Base-by-base conservation (phyloP, 2,113 vertebrate species). In the Hepsetus odoe region DNA sequence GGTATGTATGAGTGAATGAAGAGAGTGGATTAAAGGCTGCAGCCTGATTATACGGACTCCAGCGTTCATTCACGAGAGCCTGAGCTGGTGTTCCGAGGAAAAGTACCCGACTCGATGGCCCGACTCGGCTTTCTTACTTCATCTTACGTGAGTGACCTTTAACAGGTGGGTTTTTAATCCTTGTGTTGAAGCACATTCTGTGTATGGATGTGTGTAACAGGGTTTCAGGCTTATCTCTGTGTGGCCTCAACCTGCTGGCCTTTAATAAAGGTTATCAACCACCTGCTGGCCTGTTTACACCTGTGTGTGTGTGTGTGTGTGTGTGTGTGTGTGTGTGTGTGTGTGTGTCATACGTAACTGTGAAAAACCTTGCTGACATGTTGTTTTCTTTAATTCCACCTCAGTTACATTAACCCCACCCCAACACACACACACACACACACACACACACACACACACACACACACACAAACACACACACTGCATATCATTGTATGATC, bases 261-360 rank as follows among this genome's bases (percentile, higher is more conserved):
- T 53, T 53, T 53, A n/a, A 16, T 10, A 53, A 53, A 53, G 49
- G 49, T 22, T 53, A 53, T 53, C 49, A 7, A 53, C 1, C 74
- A 76, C 62, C 74, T 76, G 74, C 12, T n/a, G 6, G 22, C 46
- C 18, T 66, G 13, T 44, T 66, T 32, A 33, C 13, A 20, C 8
- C 42, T 51, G 13, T 38, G 32, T 76, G 46, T 55, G 12, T 64
- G 55, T 46, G 51, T 74, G 56, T 46, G 56, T 62, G 72, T 49
- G 72, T 65, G 61, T 55, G 20, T 5, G 3, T 7, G 16, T 49
- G 38, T 62, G 72, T 62, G 72, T 64, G 72, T 65, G 61, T 64
- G n/a, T 38, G 22, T 76, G 33, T 68, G 13, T 65, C 35, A 38
- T 9, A 38, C 4, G 4, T 9, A 5, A 38, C 35, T 38, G 9